Evolutionary conservation across 2,888 invertebrate genomes (phyloP).

Genomic region (Conops quadrifasciatus): DNA sequence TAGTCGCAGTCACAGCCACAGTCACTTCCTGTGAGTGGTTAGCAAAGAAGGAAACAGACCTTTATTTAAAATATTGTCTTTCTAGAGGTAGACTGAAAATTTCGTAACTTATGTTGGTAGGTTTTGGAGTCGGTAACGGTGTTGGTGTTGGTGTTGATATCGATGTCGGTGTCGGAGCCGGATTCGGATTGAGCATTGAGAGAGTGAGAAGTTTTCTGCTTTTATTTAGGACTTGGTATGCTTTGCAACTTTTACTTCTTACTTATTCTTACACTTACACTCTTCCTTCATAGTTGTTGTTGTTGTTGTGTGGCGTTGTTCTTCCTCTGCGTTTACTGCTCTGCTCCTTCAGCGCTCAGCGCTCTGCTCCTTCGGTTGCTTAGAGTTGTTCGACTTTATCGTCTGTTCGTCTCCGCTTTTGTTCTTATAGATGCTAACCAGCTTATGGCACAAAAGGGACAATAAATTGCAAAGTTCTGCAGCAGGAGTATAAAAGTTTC

Average conservation of each 20-base stretch:
- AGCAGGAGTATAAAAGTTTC: constrained; percentile 36
- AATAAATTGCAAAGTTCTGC: constrained; percentile 37
- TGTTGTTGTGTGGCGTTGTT: background rate
- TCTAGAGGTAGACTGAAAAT: no score
- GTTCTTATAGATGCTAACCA: constrained; percentile 28
- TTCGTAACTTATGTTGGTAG: no score
- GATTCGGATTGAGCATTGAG: no score
- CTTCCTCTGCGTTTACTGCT: background rate
- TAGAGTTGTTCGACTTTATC: background rate
- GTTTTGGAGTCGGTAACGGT: no score
- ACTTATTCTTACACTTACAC: background rate
- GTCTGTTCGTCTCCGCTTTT: constrained; percentile 1
- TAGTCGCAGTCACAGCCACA: no score
- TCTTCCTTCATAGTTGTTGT: background rate
- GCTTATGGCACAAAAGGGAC: constrained; percentile 34
- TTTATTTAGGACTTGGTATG: constrained; percentile 31
- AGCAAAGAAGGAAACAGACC: no score
- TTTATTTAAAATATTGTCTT: no score
- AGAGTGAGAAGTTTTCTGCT: constrained; percentile 4
- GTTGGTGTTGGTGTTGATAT: no score
- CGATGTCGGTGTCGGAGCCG: background rate
- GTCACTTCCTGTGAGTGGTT: no score
- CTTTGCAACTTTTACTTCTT: constrained; percentile 25
- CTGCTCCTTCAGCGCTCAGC: background rate
- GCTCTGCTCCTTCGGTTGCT: background rate